A percentile compares a stretch with the other conserved stretches of the same genome.
Conservation (phyloP, 2,888 invertebrate species). For the Junonia oenone region DNA sequence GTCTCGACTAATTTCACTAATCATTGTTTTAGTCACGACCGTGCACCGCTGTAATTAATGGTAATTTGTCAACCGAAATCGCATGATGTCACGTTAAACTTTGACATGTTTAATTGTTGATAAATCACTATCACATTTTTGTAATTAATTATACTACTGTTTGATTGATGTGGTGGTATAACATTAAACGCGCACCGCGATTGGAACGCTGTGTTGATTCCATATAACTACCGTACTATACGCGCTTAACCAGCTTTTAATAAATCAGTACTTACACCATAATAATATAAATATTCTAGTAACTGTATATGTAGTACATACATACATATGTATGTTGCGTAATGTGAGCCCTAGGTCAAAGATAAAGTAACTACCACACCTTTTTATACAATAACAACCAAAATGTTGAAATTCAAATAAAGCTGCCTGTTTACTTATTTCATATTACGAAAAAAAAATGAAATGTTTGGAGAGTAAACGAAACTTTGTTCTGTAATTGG, state of each 20-base stretch:
- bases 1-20: constrained; percentile 46
- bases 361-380: too few relatives aligned
- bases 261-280: too few relatives aligned
- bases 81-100: constrained; percentile 10
- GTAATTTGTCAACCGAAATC: constrained; percentile 25
- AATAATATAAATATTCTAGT: too few relatives aligned
- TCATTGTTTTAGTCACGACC: constrained; percentile 46
- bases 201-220: too few relatives aligned
- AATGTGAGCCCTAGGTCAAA: too few relatives aligned
- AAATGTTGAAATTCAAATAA: neutral
- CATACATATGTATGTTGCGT: too few relatives aligned
- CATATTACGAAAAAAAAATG: neutral
- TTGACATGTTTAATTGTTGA: constrained; percentile 12
- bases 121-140: constrained; percentile 1
- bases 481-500: neutral
- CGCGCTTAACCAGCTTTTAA: too few relatives aligned
- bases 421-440: neutral
- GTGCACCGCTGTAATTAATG: constrained; percentile 27
- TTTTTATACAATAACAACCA: too few relatives aligned
- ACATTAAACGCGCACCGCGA: neutral
- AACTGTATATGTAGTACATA: too few relatives aligned
- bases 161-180: too few relatives aligned
- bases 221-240: too few relatives aligned
- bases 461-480: neutral
- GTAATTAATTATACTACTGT: constrained; percentile 4